Evolutionary conservation across 2,797 vertebrate genomes (phyloP), one percentile per base, ranked within the genome.

Genomic region (Trachurus trachurus): DNA sequence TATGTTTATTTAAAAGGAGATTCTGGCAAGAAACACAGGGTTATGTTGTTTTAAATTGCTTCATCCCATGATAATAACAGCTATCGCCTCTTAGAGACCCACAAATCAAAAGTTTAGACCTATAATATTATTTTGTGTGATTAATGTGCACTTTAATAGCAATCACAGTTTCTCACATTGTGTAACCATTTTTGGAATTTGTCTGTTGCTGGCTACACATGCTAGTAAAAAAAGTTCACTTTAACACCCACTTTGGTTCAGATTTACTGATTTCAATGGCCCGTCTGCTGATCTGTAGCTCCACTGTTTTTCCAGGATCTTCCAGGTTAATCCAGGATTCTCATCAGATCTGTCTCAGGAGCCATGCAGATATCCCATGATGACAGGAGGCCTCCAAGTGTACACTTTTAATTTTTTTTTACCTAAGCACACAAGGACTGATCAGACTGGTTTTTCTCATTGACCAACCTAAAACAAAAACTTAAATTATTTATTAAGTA

Each of bases 401-500:
- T 19, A n/a, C 4, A 58, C 9, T 67, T 79, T 9, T 29, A 58
- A 56, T 75, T 49, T 45, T 17, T 39, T 66, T 62, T 22, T 50
- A 79, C 16, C 12, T 66, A 62, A 84, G 45, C 66, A 87, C 63
- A 82, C 49, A 78, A 70, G 67, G 62, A 80, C 66, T 57, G 42
- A 71, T 71, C 40, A 71, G 69, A 69, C 7, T 50, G 61, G 53
- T 87, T 65, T 62, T 76, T 78, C 72, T 71, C 75, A 75, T 68
- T 67, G 50, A 90, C 78, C 78, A 80, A 80, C 65, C 71, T 80
- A 80, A 85, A 74, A 86, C 70, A 86, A 87, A 90, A 93, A 81
- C 54, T 90, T 88, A 91, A 94, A 89, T 90, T 85, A 92, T 85
- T 92, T 88, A 88, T 89, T 92, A 87, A 87, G 88, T 87, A 90